A percentile compares a stretch with the other conserved stretches of the same genome.
Conservation (phyloP, 2,888 invertebrate genomes). For the Heliconius sara region DNA sequence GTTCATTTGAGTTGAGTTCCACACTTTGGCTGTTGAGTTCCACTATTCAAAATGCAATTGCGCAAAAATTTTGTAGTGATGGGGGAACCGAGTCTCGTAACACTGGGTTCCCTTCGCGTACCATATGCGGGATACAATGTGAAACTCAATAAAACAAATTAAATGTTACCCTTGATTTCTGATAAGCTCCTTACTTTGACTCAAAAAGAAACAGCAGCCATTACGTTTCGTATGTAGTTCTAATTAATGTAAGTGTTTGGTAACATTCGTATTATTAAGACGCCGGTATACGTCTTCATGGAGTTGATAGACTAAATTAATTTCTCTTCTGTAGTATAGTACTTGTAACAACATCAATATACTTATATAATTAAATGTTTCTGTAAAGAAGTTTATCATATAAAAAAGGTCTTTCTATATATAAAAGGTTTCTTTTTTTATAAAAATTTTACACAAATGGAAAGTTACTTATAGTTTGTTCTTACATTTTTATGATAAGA, state of each 20-base stretch:
- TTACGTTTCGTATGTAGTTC: conserved; percentile 3
- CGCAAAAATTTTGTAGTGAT: not conserved
- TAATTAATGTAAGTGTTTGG: conserved; percentile 6
- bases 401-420: too few species aligned
- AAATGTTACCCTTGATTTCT: not conserved
- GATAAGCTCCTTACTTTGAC: not conserved
- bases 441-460: not conserved
- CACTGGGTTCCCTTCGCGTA: not conserved
- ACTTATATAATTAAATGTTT: not conserved
- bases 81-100: not conserved
- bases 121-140: not conserved
- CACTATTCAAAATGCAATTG: too few species aligned
- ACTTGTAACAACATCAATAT: not conserved
- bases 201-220: not conserved
- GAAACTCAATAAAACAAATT: not conserved
- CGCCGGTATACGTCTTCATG: not conserved
- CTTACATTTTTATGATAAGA: not conserved
- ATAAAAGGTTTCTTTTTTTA: not conserved
- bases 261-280: conserved; percentile 12
- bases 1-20: too few species aligned
- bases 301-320: not conserved
- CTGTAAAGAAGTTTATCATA: too few species aligned
- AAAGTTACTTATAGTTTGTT: not conserved
- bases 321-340: not conserved
- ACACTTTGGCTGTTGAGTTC: too few species aligned